Conservation (phyloP, 2,888 invertebrate genomes). For the Resseliella maxima region DNA sequence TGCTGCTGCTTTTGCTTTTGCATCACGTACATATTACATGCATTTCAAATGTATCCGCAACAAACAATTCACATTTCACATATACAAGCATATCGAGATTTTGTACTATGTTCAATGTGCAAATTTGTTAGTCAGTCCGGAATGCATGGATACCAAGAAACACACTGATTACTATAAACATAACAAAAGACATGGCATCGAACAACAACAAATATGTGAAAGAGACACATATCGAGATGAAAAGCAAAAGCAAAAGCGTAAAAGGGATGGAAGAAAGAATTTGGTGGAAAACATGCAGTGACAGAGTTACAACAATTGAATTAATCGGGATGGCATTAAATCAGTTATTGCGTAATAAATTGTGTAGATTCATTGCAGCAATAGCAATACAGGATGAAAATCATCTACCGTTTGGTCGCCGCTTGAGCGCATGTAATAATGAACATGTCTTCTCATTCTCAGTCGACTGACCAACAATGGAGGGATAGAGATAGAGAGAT, state of each 20-base stretch:
- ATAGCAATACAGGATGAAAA: conserved; percentile 39
- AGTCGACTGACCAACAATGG: background rate
- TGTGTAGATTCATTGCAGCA: conserved; percentile 39
- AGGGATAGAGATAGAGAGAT: background rate
- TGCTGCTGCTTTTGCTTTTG: background rate
- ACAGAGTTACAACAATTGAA: conserved; percentile 45
- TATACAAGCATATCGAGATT: too few relatives aligned
- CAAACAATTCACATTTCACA: background rate
- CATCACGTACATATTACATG: background rate
- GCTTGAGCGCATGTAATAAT: background rate
- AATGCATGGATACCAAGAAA: conserved; percentile 42
- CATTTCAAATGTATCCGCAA: background rate
- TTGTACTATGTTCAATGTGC: background rate
- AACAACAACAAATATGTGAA: background rate
- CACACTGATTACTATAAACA: background rate
- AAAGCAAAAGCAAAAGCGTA: background rate
- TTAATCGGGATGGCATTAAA: conserved; percentile 48
- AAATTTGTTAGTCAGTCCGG: conserved; percentile 41
- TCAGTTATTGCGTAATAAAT: conserved; percentile 45
- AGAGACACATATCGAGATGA: background rate
- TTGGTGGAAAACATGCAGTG: background rate
- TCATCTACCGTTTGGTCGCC: background rate
- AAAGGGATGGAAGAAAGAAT: background rate
- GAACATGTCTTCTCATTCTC: background rate
- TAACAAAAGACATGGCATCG: background rate